These are phyloP conservation scores for Hirtodrosophila trivittata DNA, from an alignment of 2,888 invertebrate species.

Conservation along the genomic window DNA sequence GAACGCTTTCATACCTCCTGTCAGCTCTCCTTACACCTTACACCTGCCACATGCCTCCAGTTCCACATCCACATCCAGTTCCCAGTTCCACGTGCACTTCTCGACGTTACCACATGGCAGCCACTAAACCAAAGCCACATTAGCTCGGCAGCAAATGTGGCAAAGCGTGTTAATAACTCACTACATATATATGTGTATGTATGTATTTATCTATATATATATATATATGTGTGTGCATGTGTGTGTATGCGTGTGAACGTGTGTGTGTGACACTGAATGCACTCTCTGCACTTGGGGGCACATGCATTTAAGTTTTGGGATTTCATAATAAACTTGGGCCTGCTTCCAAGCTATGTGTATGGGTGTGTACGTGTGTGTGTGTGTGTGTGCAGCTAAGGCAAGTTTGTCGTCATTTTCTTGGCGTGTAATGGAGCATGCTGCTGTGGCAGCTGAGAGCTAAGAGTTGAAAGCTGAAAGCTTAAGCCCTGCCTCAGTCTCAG, in stretches of 20 bases:
- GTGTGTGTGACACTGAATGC: constrained; percentile 47
- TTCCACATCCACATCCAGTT: constrained; percentile 14
- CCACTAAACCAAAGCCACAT: constrained; percentile 77
- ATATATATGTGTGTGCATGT: constrained; percentile 14
- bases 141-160: constrained; percentile 77
- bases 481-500: not conserved
- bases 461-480: too few species aligned
- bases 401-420: constrained; percentile 57
- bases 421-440: constrained; percentile 71
- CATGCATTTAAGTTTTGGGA: constrained; percentile 73
- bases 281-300: constrained; percentile 59
- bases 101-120: constrained; percentile 54
- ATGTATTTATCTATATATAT: too few species aligned
- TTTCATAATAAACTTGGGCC: constrained; percentile 71
- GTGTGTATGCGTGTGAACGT: constrained; percentile 17
- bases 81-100: constrained; percentile 24
- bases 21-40: too few species aligned
- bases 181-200: constrained; percentile 26
- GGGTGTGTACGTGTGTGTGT: constrained; percentile 8
- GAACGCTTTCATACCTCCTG: constrained; percentile 39
- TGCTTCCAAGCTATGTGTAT: constrained; percentile 6
- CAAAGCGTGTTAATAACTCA: constrained; percentile 80
- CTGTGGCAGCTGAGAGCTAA: constrained; percentile 47
- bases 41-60: constrained; percentile 26
- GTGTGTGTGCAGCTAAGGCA: constrained; percentile 12